Conservation (phyloP, 2,888 invertebrate species). For the Aporophyla nigra region DNA sequence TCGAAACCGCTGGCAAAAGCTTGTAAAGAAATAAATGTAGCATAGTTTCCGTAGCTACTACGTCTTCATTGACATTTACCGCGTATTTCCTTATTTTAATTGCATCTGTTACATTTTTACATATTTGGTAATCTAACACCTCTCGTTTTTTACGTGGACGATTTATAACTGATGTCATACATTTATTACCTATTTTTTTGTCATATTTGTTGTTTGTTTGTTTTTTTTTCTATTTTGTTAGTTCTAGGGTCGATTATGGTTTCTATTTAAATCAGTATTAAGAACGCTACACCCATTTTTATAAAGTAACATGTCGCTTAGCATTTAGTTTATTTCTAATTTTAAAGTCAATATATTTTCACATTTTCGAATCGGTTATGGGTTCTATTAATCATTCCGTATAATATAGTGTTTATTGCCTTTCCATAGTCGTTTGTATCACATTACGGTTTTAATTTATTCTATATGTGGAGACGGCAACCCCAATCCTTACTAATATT, state of each 20-base stretch:
- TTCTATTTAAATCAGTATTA: background rate
- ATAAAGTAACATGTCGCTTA: background rate
- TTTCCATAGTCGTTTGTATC: slow-evolving; percentile 26
- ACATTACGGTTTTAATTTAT: no score
- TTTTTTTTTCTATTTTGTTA: no score
- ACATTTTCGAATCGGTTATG: slow-evolving; percentile 24
- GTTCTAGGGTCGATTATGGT: background rate
- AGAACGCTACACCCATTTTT: background rate
- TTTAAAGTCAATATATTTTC: slow-evolving; percentile 26
- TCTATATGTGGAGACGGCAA: background rate
- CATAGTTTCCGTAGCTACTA: background rate
- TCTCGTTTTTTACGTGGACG: background rate
- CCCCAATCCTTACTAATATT: background rate
- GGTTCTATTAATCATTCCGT: slow-evolving; percentile 30
- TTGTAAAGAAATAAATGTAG: background rate
- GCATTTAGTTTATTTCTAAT: background rate
- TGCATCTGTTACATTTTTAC: background rate
- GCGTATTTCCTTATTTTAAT: slow-evolving; percentile 14
- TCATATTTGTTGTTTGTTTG: no score
- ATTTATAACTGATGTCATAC: background rate
- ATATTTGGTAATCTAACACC: background rate
- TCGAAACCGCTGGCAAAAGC: no score
- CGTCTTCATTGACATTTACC: background rate
- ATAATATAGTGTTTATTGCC: slow-evolving; percentile 26
- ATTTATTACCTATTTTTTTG: background rate